These are phyloP conservation scores for Aporophyla nigra DNA, from an alignment of 2,888 invertebrate species.

Conservation along the genomic window DNA sequence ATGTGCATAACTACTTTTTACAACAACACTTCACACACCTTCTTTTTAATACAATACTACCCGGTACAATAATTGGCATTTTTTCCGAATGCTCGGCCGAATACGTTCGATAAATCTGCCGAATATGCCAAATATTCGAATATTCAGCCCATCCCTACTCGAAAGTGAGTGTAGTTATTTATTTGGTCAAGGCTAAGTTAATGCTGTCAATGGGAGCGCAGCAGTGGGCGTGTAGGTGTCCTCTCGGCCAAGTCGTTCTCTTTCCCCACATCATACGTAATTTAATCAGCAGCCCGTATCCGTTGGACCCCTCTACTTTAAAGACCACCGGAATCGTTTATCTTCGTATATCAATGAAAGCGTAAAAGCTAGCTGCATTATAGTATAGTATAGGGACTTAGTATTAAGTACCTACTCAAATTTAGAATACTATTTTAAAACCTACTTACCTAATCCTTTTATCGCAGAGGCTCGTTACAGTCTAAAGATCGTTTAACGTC, in stretches of 20 bases:
- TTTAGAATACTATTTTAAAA: neutral
- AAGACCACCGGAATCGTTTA: constrained; percentile 70
- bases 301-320: constrained; percentile 75
- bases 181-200: constrained; percentile 58
- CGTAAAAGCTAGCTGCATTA: neutral
- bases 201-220: constrained; percentile 54
- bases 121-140: too few species aligned
- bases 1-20: too few species aligned
- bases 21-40: too few species aligned
- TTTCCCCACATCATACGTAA: constrained; percentile 77
- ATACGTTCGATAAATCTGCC: too few species aligned
- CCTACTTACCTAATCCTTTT: neutral
- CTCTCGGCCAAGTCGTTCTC: constrained; percentile 55
- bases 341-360: constrained; percentile 23
- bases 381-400: neutral
- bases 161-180: constrained; percentile 25
- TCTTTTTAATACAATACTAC: too few species aligned
- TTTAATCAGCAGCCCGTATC: constrained; percentile 87
- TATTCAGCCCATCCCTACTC: too few species aligned
- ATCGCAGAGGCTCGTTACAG: constrained; percentile 15
- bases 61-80: too few species aligned
- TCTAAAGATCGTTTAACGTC: constrained; percentile 25
- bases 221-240: constrained; percentile 48
- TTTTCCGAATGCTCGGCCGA: too few species aligned
- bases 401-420: neutral